Evolutionary conservation across 2,888 invertebrate genomes (phyloP).

Genomic region (Agrochola litura): DNA sequence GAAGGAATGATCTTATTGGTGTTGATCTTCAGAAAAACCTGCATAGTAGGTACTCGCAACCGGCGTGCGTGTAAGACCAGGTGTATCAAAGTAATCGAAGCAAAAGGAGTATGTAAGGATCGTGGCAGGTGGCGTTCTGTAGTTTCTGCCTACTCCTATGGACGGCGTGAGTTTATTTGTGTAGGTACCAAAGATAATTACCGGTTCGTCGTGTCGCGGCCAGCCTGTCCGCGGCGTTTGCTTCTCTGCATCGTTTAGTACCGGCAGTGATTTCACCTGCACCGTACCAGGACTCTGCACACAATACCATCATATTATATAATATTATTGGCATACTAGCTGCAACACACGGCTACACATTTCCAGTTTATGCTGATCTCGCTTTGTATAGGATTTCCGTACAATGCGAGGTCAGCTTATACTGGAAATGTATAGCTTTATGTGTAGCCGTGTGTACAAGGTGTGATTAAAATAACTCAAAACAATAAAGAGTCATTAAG

Average conservation of each 20-base stretch:
- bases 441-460: too few relatives aligned
- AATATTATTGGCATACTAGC: neutral
- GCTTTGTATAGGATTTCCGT: too few relatives aligned
- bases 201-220: neutral
- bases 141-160: too few relatives aligned
- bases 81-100: neutral
- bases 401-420: too few relatives aligned
- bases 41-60: neutral
- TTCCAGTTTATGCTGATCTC: too few relatives aligned
- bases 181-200: neutral
- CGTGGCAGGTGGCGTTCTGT: neutral
- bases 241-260: neutral
- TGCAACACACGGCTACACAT: too few relatives aligned
- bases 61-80: neutral
- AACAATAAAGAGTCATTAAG: too few relatives aligned
- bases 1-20: too few relatives aligned
- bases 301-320: neutral
- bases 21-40: too few relatives aligned
- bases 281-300: neutral
- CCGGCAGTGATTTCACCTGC: neutral
- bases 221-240: neutral
- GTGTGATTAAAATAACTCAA: neutral
- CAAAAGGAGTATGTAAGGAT: neutral
- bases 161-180: neutral
- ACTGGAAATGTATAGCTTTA: too few relatives aligned